A percentile compares a stretch with the other conserved stretches of the same genome.
Evolutionary conservation across 2,888 invertebrate genomes (phyloP).

Genomic region (Patella pellucida): DNA sequence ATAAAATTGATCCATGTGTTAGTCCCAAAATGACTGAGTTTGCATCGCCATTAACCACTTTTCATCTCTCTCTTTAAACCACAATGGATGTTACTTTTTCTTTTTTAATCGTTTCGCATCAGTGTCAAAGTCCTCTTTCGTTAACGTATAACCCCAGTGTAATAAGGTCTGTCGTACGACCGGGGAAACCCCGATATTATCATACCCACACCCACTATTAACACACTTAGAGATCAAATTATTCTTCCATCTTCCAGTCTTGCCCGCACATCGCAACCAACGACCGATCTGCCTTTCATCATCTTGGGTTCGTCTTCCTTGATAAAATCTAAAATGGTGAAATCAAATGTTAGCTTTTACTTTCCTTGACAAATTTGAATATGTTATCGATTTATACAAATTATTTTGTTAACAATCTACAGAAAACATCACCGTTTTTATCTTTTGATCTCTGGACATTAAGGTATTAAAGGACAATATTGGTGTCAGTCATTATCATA

Average conservation of each 20-base stretch:
- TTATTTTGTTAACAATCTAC: no score
- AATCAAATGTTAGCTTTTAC: neutral
- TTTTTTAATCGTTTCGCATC: constrained; percentile 42
- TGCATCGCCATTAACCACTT: no score
- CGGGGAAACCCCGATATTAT: constrained; percentile 52
- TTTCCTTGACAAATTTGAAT: no score
- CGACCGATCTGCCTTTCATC: constrained; percentile 59
- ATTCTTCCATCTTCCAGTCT: constrained; percentile 54
- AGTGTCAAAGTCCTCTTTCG: constrained; percentile 52
- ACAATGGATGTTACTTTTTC: constrained; percentile 23
- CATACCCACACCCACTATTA: constrained; percentile 47
- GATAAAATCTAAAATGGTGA: constrained; percentile 50
- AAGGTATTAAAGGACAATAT: no score
- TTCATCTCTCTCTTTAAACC: no score
- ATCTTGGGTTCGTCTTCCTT: constrained; percentile 54
- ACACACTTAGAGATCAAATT: constrained; percentile 61
- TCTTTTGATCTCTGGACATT: no score
- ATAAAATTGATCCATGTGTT: no score
- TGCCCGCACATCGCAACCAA: constrained; percentile 60
- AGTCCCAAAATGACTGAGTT: no score
- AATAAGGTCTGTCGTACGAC: constrained; percentile 61
- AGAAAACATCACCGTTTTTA: no score
- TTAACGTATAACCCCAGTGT: constrained; percentile 59
- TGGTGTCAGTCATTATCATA: no score
- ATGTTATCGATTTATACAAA: no score